A percentile compares a stretch with the other conserved stretches of the same genome.
Evolutionary conservation across 1,140 invertebrate species (phyloP).

Genomic region (Plodia interpunctella): DNA sequence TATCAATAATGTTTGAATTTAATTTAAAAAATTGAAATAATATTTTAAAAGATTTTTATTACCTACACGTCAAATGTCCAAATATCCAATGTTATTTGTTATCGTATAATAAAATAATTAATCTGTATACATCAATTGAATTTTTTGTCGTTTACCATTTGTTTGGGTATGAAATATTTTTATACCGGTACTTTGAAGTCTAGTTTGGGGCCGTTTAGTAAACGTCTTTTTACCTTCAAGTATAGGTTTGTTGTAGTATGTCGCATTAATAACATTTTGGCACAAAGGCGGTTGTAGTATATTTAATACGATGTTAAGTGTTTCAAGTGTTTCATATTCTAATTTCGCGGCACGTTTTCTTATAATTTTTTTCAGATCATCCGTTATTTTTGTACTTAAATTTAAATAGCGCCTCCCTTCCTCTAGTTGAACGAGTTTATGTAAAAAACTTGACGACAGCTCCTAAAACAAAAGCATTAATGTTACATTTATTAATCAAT

Average conservation of each 20-base stretch:
- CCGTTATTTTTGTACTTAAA: conserved; percentile 54
- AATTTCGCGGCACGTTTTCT: conserved; percentile 40
- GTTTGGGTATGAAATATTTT: conserved; percentile 24
- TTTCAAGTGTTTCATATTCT: conserved; percentile 39
- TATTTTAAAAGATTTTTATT: conserved; percentile 5
- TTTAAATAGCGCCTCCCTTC: conserved; percentile 59
- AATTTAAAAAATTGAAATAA: background rate
- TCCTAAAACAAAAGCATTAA: conserved; percentile 32
- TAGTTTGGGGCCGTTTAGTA: conserved; percentile 25
- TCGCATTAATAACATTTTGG: conserved; percentile 34
- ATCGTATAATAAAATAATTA: conserved; percentile 16
- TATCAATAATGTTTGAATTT: conserved; percentile 29
- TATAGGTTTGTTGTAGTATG: conserved; percentile 38
- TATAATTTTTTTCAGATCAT: conserved; percentile 52
- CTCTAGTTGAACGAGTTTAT: conserved; percentile 48
- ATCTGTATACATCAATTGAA: conserved; percentile 31
- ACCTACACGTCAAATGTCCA: conserved; percentile 17
- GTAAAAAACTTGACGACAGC: conserved; percentile 38
- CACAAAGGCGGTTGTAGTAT: conserved; percentile 35
- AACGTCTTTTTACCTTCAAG: conserved; percentile 61
- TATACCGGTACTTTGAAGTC: conserved; percentile 25
- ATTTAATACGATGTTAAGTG: conserved; percentile 41
- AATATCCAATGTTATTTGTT: conserved; percentile 5
- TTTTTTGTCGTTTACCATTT: conserved; percentile 29
- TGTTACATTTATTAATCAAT: background rate